Conservation (phyloP, 2,113 vertebrate species). For the Paradoxurus hermaphroditus region DNA sequence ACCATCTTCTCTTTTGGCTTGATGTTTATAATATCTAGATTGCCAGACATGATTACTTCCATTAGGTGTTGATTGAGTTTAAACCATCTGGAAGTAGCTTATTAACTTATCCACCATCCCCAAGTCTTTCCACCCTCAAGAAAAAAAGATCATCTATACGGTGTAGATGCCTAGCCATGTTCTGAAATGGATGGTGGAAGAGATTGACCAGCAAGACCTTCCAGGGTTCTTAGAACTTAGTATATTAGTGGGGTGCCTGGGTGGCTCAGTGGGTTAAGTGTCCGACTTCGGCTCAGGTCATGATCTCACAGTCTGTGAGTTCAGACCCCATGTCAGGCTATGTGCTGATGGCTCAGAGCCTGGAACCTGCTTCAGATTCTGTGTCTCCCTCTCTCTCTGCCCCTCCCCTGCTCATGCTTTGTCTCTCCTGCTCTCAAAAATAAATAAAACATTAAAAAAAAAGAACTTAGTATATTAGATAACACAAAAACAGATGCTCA, state of each 20-base stretch:
- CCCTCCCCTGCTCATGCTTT: too few relatives aligned
- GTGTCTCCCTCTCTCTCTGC: too few relatives aligned
- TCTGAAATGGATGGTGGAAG: neutral
- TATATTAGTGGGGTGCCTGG: too few relatives aligned
- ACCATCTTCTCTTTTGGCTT: conserved; percentile 2
- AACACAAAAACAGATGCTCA: too few relatives aligned
- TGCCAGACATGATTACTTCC: neutral
- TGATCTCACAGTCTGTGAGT: too few relatives aligned
- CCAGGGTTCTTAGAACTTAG: neutral
- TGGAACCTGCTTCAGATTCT: too few relatives aligned
- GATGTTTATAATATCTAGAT: neutral
- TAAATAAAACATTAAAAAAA: too few relatives aligned
- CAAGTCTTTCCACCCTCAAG: neutral
- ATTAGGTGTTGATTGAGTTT: neutral
- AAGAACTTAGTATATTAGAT: neutral
- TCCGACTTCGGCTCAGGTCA: too few relatives aligned
- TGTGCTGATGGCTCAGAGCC: too few relatives aligned
- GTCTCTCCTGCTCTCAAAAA: too few relatives aligned
- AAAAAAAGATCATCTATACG: neutral
- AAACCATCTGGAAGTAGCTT: neutral
- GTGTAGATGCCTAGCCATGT: neutral
- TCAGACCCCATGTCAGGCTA: too few relatives aligned
- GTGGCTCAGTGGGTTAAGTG: too few relatives aligned
- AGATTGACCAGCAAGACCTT: neutral
- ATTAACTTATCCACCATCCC: neutral